Percentiles rank a stretch among this genome's conserved stretches.
phyloP scores from a whole-genome alignment of 1,140 invertebrate genomes.

The Bombus huntii region DNA sequence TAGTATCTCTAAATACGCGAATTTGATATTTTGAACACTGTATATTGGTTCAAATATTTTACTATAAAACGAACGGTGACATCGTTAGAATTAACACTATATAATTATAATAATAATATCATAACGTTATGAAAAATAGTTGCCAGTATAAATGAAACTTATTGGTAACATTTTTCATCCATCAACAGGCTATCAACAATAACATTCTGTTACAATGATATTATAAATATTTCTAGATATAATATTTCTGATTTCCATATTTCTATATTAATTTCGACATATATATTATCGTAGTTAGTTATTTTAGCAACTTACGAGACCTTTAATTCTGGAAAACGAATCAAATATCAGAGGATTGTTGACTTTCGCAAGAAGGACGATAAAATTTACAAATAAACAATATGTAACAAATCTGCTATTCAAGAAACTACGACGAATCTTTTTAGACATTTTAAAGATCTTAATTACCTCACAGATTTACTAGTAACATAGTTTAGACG shows the following conservation, averaged over 20 bases:
- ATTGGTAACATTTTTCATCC: too few species aligned
- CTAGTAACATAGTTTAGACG: neutral
- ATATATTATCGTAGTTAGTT: neutral
- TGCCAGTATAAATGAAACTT: too few species aligned
- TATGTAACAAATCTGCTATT: too few species aligned
- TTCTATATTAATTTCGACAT: neutral
- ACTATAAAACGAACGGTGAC: too few species aligned
- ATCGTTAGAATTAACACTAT: neutral
- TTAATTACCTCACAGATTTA: neutral
- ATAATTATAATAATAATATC: neutral
- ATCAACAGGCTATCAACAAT: too few species aligned
- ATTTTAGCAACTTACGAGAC: neutral
- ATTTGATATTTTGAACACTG: too few species aligned
- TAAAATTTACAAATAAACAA: neutral
- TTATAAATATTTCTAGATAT: neutral
- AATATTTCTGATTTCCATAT: neutral
- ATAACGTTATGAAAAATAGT: too few species aligned
- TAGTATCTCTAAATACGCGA: too few species aligned
- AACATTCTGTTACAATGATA: neutral
- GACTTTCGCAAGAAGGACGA: neutral
- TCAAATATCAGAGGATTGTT: neutral
- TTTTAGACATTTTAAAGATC: neutral
- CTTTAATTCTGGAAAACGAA: neutral
- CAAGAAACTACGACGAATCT: neutral
- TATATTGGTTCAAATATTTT: too few species aligned